phyloP scores from a whole-genome alignment of 2,797 vertebrate genomes.

The Aplochiton taeniatus region DNA sequence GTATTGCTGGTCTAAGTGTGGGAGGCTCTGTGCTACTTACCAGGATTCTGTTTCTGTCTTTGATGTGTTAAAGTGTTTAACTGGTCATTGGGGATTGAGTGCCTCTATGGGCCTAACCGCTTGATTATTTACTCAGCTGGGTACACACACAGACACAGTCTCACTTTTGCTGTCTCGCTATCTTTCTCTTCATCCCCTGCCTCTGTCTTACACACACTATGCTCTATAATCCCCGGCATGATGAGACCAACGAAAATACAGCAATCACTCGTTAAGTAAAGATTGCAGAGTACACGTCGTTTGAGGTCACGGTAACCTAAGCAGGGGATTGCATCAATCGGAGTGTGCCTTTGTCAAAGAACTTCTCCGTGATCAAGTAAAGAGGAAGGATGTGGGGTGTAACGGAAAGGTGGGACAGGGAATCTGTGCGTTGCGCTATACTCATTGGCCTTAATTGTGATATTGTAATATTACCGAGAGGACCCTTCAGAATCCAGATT shows the following conservation, averaged over 20 bases:
- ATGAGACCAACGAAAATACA: too few relatives aligned
- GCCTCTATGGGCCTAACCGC: too few relatives aligned
- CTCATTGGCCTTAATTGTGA: slow-evolving; percentile 40
- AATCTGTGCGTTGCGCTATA: slow-evolving; percentile 22
- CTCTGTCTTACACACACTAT: neutral
- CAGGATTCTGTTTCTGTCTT: neutral
- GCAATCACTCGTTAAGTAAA: too few relatives aligned
- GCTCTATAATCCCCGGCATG: too few relatives aligned
- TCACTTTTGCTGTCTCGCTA: too few relatives aligned
- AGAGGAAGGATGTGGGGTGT: neutral
- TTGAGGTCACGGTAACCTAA: too few relatives aligned
- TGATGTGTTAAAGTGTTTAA: slow-evolving; percentile 1
- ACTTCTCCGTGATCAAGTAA: neutral
- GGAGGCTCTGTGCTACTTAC: too few relatives aligned
- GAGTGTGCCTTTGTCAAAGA: neutral
- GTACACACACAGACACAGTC: neutral
- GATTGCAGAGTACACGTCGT: too few relatives aligned
- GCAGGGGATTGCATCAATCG: too few relatives aligned
- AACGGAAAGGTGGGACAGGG: neutral
- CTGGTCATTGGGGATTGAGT: neutral
- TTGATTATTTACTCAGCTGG: neutral
- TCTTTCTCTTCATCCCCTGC: neutral
- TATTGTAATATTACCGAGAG: slow-evolving; percentile 19
- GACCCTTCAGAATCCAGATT: slow-evolving; percentile 16
- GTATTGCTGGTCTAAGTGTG: too few relatives aligned